Conservation (phyloP, 2,113 vertebrate species). For the Petrocephalus microphthalmus region DNA sequence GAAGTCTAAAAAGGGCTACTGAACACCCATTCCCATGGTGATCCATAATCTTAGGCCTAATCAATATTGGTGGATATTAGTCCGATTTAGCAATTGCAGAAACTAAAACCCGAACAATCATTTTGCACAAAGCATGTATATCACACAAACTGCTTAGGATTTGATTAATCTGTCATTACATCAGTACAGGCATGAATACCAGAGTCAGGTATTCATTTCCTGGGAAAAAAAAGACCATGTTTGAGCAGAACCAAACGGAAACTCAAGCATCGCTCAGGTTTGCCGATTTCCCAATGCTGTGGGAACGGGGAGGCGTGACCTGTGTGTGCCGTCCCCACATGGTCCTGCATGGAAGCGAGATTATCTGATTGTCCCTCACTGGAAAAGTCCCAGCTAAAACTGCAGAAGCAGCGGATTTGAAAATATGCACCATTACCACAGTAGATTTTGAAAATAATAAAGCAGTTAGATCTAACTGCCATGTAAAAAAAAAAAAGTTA, state of each 20-base stretch:
- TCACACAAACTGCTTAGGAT: background rate
- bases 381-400: background rate
- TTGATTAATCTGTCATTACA: background rate
- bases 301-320: background rate
- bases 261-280: background rate
- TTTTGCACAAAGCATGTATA: background rate
- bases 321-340: background rate
- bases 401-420: background rate
- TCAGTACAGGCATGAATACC: background rate
- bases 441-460: background rate
- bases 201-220: conserved; percentile 2
- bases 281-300: background rate
- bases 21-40: background rate
- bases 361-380: background rate
- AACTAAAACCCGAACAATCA: background rate
- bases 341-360: background rate
- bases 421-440: background rate
- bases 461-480: background rate
- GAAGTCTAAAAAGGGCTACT: background rate
- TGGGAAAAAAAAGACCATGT: background rate
- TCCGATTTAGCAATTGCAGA: background rate
- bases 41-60: background rate
- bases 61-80: background rate
- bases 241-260: background rate
- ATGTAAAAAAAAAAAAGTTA: background rate